Evolutionary conservation across 2,888 invertebrate species (phyloP), one percentile per base, ranked within the genome.

Genomic region (Erebia aethiops): DNA sequence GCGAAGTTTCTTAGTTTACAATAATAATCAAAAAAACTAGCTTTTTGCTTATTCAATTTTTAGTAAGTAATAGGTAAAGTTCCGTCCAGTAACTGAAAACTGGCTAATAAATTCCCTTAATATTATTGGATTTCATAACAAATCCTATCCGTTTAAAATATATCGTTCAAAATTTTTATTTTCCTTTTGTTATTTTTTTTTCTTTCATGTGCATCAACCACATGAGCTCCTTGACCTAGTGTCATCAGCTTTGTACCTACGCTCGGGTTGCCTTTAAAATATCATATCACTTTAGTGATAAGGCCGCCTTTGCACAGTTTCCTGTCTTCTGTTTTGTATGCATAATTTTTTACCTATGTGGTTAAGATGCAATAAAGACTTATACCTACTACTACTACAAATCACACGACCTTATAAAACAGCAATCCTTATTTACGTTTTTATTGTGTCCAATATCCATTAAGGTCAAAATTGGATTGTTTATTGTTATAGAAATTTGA

Each of bases 401-500:
- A 64, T 69, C 16, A 26, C 46, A 62, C 57, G 57, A 58, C 10
- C 64, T 64, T 64, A 52, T 52, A 41, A 62, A 69, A 58, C 56
- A 64, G 18, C 64, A 58, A 58, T 63, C 16, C 1, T 58, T 43
- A 67, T 60, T 67, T 61, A 65, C 60, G 13, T 18, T 67, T 70
- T 67, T 64, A 71, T 18, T 68, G 60, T 61, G 65, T 58, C 68
- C 68, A 71, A 73, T 69, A 71, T 54, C 62, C 46, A 71, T 62
- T 65, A 52, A 43, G 18, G 26, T 13, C 43, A 21, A 21, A 70
- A 65, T 65, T 65, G 43, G 67, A 64, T 10, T 64, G 60, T 70
- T 72, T 70, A 68, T 73, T n/a, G 54, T 65, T 62, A 65, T 26
- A 67, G 41, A 70, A 65, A 70, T 65, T 62, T 61, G 65, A 51